Evolutionary conservation across 2,797 vertebrate genomes (phyloP), one percentile per base, ranked within the genome.

Genomic region (Clangula hyemalis): DNA sequence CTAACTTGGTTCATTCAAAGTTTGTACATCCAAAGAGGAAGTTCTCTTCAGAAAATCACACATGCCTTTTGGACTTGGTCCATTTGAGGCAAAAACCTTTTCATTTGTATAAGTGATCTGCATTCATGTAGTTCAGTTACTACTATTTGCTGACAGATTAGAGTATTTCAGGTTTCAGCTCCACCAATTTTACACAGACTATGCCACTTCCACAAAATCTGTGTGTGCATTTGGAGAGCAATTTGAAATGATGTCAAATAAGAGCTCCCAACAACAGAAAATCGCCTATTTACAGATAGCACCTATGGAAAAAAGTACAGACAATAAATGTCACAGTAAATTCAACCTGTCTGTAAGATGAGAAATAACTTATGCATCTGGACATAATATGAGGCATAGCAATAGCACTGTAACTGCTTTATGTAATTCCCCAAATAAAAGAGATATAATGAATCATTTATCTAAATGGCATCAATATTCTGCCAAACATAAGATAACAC

Each of bases 401-500:
- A 85, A 65, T 36, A 74, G 32, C 43, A 82, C 54, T 2, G 0
- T 56, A 70, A 61, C n/a, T 81, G 62, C 27, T 78, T 83, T 60
- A 41, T 38, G 3, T 47, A 85, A 75, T 47, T 78, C 57, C 51
- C 62, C 47, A 57, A 89, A 58, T 6, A 16, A 62, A 83, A 87
- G 76, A 56, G 66, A 91, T 85, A 36, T 24, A 69, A 15, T 21
- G 66, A 92, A 32, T 47, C 34, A 22, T 85, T 92, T 91, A 77
- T 89, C 89, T 96, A 78, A 89, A 89, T 62, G 66, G 92, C 36
- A 25, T 13, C 79, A 62, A 32, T 91, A 94, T 60, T 81, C 79
- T 70, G 82, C 38, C 73, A 75, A 87, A 92, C 24, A 2, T 22
- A 72, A 94, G 76, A 91, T 70, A 94, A 86, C 83, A 75, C 47